A percentile compares a stretch with the other conserved stretches of the same genome.
phyloP scores from a whole-genome alignment of 2,888 invertebrate species.

The Pandemis cinnamomeana region DNA sequence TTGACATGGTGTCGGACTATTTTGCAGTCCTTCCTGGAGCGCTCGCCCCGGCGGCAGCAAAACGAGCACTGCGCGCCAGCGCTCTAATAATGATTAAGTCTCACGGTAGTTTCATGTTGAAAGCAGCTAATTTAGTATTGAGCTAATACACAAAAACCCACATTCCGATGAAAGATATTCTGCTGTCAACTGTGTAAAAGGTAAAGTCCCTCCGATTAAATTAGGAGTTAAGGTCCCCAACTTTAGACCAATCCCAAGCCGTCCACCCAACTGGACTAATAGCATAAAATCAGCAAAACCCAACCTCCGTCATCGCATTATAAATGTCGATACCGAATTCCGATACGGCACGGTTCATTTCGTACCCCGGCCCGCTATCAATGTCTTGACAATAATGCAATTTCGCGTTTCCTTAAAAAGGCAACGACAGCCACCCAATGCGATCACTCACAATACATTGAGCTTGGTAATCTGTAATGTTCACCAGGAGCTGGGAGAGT shows the following conservation, averaged over 20 bases:
- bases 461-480: slow-evolving; percentile 13
- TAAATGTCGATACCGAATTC: slow-evolving; percentile 18
- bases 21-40: too few relatives aligned
- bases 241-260: slow-evolving; percentile 1
- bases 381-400: slow-evolving; percentile 34
- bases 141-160: too few relatives aligned
- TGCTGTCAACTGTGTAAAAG: too few relatives aligned
- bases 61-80: too few relatives aligned
- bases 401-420: slow-evolving; percentile 29
- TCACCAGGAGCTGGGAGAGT: slow-evolving; percentile 2
- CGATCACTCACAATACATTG: slow-evolving; percentile 30
- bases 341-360: slow-evolving; percentile 24
- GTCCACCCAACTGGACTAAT: slow-evolving; percentile 14
- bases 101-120: too few relatives aligned
- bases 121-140: too few relatives aligned
- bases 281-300: slow-evolving; percentile 22
- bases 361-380: slow-evolving; percentile 19
- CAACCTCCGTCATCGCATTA: slow-evolving; percentile 19
- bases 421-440: slow-evolving; percentile 19
- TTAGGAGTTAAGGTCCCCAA: neutral
- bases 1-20: too few relatives aligned
- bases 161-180: too few relatives aligned
- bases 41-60: too few relatives aligned
- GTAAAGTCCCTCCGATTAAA: too few relatives aligned
- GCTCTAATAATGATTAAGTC: too few relatives aligned